phyloP scores from a whole-genome alignment of 2,888 invertebrate genomes.

The Sphinx pinastri region DNA sequence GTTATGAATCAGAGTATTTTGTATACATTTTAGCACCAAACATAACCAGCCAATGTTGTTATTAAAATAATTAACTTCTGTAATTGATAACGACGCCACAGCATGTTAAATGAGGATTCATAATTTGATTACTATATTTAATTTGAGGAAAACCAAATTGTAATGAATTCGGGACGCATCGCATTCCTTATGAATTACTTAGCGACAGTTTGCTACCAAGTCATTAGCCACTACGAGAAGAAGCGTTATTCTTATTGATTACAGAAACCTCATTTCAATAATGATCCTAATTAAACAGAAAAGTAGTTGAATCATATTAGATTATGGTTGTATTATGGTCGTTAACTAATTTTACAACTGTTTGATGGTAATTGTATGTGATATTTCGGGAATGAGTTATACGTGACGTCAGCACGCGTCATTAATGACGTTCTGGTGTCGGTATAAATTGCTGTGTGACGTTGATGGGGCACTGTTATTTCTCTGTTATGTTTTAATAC shows the following conservation, averaged over 20 bases:
- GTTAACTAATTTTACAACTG: slow-evolving; percentile 5
- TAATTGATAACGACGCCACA: too few relatives aligned
- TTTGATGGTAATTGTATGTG: not conserved
- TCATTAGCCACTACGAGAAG: not conserved
- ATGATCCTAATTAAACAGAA: not conserved
- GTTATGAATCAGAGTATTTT: not conserved
- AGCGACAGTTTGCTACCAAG: not conserved
- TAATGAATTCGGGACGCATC: not conserved
- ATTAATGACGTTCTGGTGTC: slow-evolving; percentile 24
- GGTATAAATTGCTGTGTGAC: slow-evolving; percentile 7
- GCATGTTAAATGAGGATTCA: not conserved
- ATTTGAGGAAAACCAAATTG: not conserved
- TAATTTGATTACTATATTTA: not conserved
- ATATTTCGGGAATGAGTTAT: slow-evolving; percentile 13
- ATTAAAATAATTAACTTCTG: too few relatives aligned
- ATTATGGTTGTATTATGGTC: not conserved
- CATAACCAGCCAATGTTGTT: too few relatives aligned
- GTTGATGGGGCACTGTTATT: not conserved
- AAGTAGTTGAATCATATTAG: not conserved
- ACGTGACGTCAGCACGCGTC: slow-evolving; percentile 24
- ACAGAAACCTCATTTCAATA: not conserved
- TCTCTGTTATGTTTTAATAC: too few relatives aligned
- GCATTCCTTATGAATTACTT: not conserved
- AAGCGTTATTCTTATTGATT: not conserved
- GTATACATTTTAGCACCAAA: not conserved